These are phyloP conservation scores for Pipistrellus pipistrellus DNA, from an alignment of 2,797 vertebrate species.

Conservation along the genomic window DNA sequence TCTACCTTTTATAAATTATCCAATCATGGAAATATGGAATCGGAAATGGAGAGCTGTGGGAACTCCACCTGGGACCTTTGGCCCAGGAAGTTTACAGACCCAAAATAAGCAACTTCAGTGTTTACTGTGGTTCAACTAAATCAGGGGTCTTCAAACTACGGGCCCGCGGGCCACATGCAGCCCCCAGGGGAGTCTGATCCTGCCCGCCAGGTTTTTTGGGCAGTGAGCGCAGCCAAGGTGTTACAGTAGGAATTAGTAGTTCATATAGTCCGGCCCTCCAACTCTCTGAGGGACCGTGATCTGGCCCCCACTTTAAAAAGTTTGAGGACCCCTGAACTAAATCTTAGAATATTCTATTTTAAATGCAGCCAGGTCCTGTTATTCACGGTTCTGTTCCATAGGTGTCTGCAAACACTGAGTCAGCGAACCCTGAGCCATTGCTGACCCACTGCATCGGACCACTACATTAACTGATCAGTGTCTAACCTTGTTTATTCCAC, in stretches of 20 bases:
- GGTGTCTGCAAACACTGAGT: not conserved
- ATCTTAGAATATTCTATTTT: slow-evolving; percentile 16
- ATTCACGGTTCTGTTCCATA: not conserved
- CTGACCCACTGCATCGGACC: not conserved
- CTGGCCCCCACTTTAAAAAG: no score
- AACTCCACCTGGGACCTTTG: not conserved
- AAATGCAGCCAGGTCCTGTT: not conserved
- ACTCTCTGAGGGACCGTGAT: no score
- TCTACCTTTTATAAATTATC: slow-evolving; percentile 37
- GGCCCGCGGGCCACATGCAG: no score
- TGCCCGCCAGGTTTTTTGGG: no score
- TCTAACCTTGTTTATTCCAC: not conserved
- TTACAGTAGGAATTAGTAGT: no score
- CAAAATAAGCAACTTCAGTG: not conserved
- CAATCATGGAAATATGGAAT: not conserved
- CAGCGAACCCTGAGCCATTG: not conserved
- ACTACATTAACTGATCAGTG: not conserved
- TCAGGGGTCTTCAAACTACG: no score
- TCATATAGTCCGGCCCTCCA: no score
- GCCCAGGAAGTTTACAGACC: not conserved
- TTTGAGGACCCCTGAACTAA: no score
- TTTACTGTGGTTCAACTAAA: not conserved
- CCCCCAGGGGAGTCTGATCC: no score
- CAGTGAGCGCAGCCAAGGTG: no score
- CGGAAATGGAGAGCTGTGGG: not conserved